Base-by-base conservation (phyloP, 2,797 vertebrate genomes). In the Lepilemur ruficaudatus region DNA sequence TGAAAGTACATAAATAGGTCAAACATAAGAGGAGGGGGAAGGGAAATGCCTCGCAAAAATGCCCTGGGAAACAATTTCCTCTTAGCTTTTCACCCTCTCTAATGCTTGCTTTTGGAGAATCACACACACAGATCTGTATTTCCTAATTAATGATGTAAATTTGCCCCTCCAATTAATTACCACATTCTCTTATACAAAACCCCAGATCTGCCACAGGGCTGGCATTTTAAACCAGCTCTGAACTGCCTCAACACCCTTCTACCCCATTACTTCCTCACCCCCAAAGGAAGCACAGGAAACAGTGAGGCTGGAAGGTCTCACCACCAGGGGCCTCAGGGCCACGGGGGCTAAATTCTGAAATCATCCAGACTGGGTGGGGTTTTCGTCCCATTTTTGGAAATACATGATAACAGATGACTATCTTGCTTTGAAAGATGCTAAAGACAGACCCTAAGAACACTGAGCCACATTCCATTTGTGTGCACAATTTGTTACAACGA, bases 1-100 rank as follows among this genome's bases (percentile, higher is more conserved):
- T 38, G 59, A 73, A 92, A 65, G 93, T 65, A 94, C 81, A 97
- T 72, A 82, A 95, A 96, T 81, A 95, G 93, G 91, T 91, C 83
- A 92, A 90, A 75, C 25, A 25, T 55, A 14, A 63, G 41, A 35
- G 70, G 9, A n/a, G 18, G 52, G 57, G 73, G 78, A 30, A 55
- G 89, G 85, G n/a, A 67, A 81, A 84, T 30, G 73, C 79, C 61
- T 69, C 25, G 84, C 91, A 80, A 91, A 93, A 93, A 41, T 59
- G 84, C 85, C 84, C 35, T 38, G 90, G 85, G 76, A 92, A 88
- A 78, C 81, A n/a, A 69, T 88, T 93, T 79, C 95, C 84, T 79
- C 59, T 50, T 63, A 14, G 86, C n/a, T 73, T 52, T 92, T 91
- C 38, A 35, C 69, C 48, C 57, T 81, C 67, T 4, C 50, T 69